Conservation (phyloP, 2,113 vertebrate species). For the Rostratula benghalensis region DNA sequence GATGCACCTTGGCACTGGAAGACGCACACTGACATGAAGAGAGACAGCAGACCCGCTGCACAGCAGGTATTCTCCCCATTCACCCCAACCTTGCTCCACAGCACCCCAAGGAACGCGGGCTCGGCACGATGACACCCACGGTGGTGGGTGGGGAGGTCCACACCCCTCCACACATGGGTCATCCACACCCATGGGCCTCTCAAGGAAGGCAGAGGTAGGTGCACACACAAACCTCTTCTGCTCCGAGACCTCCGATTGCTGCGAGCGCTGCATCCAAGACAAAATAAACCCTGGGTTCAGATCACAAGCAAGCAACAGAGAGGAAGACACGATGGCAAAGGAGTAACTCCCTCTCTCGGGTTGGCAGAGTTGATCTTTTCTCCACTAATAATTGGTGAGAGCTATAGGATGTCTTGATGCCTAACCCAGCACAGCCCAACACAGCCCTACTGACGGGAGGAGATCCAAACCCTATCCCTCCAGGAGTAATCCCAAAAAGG, state of each 20-base stretch:
- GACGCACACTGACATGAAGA: background rate
- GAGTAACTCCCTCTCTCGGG: background rate
- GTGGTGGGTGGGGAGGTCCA: accelerated
- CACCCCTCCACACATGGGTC: too few species aligned
- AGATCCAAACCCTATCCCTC: background rate
- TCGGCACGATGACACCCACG: accelerated
- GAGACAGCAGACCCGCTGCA: background rate
- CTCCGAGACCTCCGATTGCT: background rate
- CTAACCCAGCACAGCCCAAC: background rate
- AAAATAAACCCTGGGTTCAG: background rate
- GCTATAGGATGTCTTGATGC: background rate
- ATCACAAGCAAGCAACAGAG: background rate
- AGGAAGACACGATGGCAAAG: background rate
- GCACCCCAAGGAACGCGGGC: accelerated
- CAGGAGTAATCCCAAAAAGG: background rate
- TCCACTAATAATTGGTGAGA: background rate
- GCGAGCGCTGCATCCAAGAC: background rate
- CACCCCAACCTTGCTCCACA: accelerated
- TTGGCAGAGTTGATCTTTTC: background rate
- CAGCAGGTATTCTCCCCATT: background rate
- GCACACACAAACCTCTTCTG: background rate
- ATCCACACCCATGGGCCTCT: background rate
- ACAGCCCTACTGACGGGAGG: background rate
- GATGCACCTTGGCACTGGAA: background rate
- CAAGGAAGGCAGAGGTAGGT: background rate